Conservation (phyloP, 2,113 vertebrate species). For the Zapornia atra region DNA sequence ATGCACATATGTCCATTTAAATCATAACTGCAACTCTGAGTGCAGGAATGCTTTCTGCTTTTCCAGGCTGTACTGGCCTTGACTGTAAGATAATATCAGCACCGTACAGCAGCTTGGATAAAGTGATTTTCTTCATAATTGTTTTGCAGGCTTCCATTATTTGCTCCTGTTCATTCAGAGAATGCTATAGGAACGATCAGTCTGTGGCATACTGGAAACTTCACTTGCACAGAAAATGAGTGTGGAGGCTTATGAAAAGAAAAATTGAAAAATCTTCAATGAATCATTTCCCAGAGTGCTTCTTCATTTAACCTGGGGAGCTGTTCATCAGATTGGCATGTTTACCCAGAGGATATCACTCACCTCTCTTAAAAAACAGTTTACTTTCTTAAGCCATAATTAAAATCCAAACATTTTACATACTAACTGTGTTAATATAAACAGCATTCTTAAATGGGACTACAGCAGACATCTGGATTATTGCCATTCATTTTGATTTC, state of each 20-base stretch:
- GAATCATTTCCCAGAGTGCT: neutral
- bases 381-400: constrained; percentile 41
- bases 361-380: neutral
- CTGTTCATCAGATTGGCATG: neutral
- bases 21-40: neutral
- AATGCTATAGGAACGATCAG: neutral
- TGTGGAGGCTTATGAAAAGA: neutral
- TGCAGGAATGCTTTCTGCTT: neutral
- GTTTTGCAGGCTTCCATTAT: neutral
- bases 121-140: neutral
- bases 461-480: constrained; percentile 46
- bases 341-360: neutral
- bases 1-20: neutral
- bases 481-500: constrained; percentile 44
- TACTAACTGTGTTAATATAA: constrained; percentile 30
- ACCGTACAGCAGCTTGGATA: neutral
- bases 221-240: neutral
- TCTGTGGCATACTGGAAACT: neutral
- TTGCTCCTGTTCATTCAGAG: neutral
- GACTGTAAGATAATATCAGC: neutral
- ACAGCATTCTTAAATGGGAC: constrained; percentile 15
- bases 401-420: constrained; percentile 44
- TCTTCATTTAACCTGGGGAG: neutral
- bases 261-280: neutral
- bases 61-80: neutral